Percentiles rank a stretch among this genome's conserved stretches.
These are phyloP conservation scores for Pachymerium ferrugineum DNA, from an alignment of 2,888 invertebrate genomes.

Conservation along the genomic window DNA sequence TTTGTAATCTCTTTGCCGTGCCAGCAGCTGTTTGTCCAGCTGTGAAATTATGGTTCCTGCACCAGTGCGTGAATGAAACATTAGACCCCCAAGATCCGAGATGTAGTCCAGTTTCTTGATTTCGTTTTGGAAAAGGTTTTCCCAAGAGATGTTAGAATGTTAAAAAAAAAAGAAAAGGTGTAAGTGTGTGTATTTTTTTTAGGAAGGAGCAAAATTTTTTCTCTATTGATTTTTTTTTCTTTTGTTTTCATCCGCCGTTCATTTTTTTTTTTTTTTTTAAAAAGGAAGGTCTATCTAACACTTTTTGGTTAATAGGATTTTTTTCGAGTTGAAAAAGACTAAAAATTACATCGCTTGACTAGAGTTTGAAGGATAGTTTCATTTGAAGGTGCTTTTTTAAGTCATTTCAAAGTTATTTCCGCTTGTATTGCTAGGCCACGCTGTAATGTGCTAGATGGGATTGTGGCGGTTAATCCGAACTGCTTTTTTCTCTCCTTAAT, in stretches of 20 bases:
- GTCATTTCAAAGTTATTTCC: too few species aligned
- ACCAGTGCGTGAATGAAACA: constrained; percentile 22
- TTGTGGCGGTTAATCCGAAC: too few species aligned
- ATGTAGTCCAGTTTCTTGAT: constrained; percentile 3
- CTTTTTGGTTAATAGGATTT: constrained; percentile 8
- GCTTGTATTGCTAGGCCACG: too few species aligned
- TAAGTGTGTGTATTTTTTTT: not conserved
- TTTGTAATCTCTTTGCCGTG: constrained; percentile 5
- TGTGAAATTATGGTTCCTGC: constrained; percentile 14
- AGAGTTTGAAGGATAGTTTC: not conserved
- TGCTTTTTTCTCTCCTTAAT: too few species aligned
- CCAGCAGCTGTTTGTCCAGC: constrained; percentile 14
- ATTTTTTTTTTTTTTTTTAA: not conserved
- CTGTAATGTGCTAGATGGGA: too few species aligned
- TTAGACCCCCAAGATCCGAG: not conserved
- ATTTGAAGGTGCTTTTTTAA: not conserved
- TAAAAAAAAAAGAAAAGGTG: not conserved
- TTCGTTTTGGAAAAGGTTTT: not conserved
- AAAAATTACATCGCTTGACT: not conserved
- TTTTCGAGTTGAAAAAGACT: not conserved
- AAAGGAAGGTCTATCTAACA: not conserved
- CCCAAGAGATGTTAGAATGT: not conserved
- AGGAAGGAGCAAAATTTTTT: too few species aligned
- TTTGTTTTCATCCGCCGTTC: not conserved
- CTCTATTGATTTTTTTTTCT: not conserved